phyloP scores from a whole-genome alignment of 2,888 invertebrate genomes.

The Luffia ferchaultella region DNA sequence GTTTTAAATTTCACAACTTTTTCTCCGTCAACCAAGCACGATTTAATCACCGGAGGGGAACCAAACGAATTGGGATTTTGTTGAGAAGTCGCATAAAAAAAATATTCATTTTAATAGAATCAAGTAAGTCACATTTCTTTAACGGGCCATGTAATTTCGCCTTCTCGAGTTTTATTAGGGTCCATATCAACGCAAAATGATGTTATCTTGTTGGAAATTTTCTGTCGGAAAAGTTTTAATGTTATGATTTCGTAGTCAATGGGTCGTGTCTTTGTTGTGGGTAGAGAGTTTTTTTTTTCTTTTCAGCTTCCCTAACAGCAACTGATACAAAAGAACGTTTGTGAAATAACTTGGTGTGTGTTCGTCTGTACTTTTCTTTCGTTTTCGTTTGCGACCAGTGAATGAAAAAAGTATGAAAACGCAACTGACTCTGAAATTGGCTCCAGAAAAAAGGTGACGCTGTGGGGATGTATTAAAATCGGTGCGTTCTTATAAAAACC shows the following conservation, averaged over 20 bases:
- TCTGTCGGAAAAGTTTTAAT: neutral
- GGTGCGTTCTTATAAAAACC: too few relatives aligned
- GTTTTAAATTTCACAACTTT: neutral
- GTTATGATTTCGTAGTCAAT: neutral
- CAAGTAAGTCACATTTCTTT: neutral
- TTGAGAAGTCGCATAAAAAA: neutral
- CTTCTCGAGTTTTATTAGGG: neutral
- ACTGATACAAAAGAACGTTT: too few relatives aligned
- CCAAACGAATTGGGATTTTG: neutral
- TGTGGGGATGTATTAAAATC: too few relatives aligned
- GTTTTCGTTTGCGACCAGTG: too few relatives aligned
- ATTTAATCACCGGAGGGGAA: neutral
- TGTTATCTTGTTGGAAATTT: neutral
- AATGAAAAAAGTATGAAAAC: too few relatives aligned
- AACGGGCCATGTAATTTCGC: neutral
- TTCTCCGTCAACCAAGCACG: neutral
- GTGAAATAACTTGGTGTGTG: too few relatives aligned
- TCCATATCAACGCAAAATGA: neutral
- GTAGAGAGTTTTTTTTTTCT: neutral
- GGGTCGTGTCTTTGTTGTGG: neutral
- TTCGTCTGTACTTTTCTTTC: too few relatives aligned
- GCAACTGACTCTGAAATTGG: too few relatives aligned
- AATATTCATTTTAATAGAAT: neutral
- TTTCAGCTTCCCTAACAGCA: too few relatives aligned
- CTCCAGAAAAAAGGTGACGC: too few relatives aligned